Percentiles rank a stretch among this genome's conserved stretches.
phyloP scores from a whole-genome alignment of 2,797 vertebrate species.

The Carduelis carduelis region DNA sequence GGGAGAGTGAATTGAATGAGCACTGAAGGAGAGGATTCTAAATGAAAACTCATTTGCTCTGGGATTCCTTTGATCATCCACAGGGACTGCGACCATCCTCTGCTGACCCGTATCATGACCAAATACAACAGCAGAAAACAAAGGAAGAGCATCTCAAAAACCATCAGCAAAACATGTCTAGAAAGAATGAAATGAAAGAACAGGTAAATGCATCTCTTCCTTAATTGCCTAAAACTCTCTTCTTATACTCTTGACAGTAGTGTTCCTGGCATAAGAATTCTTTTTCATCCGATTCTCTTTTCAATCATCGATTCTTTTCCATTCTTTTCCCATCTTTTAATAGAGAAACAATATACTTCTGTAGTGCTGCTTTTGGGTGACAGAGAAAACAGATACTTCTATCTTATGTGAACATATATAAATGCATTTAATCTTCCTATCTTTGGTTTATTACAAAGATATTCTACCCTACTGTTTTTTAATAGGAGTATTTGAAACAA shows the following conservation, averaged over 20 bases:
- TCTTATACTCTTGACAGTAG: not conserved
- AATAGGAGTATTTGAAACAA: slow-evolving; percentile 86
- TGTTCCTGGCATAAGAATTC: not conserved
- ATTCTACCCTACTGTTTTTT: not conserved
- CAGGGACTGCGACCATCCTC: slow-evolving; percentile 88
- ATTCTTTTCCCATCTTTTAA: not conserved
- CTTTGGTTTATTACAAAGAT: not conserved
- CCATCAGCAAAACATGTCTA: slow-evolving; percentile 24
- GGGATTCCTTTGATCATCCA: not conserved
- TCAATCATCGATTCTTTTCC: not conserved
- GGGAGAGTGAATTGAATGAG: not conserved
- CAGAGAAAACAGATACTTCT: not conserved
- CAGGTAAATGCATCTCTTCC: slow-evolving; percentile 46
- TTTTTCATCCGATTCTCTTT: not conserved
- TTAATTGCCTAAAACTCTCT: not conserved
- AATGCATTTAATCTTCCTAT: not conserved
- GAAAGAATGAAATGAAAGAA: slow-evolving; percentile 67
- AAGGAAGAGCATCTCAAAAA: slow-evolving; percentile 8
- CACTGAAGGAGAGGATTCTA: not conserved
- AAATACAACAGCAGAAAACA: slow-evolving; percentile 19
- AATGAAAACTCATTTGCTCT: not conserved
- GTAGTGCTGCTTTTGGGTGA: not conserved
- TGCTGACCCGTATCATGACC: slow-evolving; percentile 67
- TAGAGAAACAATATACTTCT: not conserved
- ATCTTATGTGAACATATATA: not conserved